Base-by-base conservation (phyloP, 2,113 vertebrate genomes). In the Neotragus moschatus region DNA sequence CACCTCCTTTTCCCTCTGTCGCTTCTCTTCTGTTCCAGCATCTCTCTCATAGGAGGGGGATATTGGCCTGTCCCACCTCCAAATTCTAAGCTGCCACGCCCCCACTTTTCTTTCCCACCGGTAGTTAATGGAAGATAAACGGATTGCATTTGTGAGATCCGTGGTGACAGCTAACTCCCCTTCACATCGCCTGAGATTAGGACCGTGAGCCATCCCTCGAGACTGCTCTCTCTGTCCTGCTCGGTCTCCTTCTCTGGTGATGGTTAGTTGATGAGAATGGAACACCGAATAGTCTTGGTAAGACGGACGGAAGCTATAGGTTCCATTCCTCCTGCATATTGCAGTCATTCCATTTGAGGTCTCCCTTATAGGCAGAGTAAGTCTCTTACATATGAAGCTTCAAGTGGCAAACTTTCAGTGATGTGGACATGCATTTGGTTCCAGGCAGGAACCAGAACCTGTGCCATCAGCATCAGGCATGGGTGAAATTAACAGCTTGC, bases 161-260 rank as follows among this genome's bases (percentile, higher is more conserved):
- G 23, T 1, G 26, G 49, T 7, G 9, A 25, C 30, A 33, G 10
- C 43, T 33, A 9, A 49, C 25, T 58, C 47, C 19, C 33, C n/a
- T 51, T 56, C 21, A 4, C 21, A 4, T 80, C 43, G 12, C 6
- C 14, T 15, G 43, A 36, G 91, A 28, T 30, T 2, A 30, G 73
- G 33, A 87, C 49, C 2, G 1, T 6, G 80, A 53, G 17, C 23
- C 15, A 0, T 23, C 12, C 1, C 7, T 45, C 30, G 21, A 39
- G 14, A 28, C 45, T 36, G 26, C 49, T 28, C 13, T 51, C 33
- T 70, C 30, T 23, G 47, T 13, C 21, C 12, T 8, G 13, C 45
- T 7, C 58, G 45, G 49, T 16, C 17, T 25, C 28, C 33, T 84
- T 11, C 45, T 51, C 36, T 23, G 61, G 25, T 19, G 39, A 39